These are phyloP conservation scores for Cephalopterus ornatus DNA, from an alignment of 2,113 vertebrate genomes.

Conservation along the genomic window DNA sequence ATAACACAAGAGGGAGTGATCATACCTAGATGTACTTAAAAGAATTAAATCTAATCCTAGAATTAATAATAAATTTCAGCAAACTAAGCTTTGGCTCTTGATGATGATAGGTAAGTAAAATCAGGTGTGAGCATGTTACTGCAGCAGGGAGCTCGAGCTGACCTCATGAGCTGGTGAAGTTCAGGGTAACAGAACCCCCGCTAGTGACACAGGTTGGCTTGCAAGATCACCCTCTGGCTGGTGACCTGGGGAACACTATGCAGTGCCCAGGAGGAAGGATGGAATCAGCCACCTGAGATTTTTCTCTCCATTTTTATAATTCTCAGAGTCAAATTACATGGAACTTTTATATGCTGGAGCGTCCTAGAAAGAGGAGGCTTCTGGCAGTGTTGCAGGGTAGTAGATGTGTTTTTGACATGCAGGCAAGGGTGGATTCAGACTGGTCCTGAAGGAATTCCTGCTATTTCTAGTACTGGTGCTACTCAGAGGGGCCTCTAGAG, in stretches of 20 bases:
- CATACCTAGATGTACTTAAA: not conserved
- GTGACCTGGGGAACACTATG: not conserved
- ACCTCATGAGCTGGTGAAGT: not conserved
- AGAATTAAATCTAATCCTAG: not conserved
- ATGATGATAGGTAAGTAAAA: not conserved
- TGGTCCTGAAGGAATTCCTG: not conserved
- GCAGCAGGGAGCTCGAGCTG: rapidly evolving
- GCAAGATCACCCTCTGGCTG: not conserved
- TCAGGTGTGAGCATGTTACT: not conserved
- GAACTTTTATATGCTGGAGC: not conserved
- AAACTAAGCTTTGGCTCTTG: not conserved
- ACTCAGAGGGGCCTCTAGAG: not conserved
- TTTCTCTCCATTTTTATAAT: not conserved
- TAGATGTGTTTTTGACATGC: not conserved
- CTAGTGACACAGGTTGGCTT: not conserved
- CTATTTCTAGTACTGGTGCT: not conserved
- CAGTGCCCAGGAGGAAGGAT: not conserved
- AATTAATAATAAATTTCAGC: not conserved
- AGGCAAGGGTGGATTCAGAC: not conserved
- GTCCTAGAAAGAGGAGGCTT: not conserved
- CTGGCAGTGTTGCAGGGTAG: not conserved
- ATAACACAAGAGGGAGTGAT: not conserved
- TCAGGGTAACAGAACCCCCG: not conserved
- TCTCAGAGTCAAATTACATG: not conserved
- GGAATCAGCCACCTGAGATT: not conserved